These are phyloP conservation scores for Heteromyza rotundicornis DNA, from an alignment of 2,888 invertebrate genomes.

Conservation along the genomic window DNA sequence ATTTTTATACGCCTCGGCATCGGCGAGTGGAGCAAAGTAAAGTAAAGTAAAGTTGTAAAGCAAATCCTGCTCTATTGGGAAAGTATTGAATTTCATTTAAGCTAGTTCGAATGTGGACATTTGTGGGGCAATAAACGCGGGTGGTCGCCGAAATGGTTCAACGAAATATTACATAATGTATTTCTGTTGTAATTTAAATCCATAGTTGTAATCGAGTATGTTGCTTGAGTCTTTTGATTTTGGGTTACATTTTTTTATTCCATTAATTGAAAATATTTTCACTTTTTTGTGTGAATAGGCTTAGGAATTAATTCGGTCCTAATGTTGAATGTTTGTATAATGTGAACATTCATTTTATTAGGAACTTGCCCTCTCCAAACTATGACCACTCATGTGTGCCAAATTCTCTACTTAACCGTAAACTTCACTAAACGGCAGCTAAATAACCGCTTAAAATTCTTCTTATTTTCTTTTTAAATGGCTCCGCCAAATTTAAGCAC, in stretches of 20 bases:
- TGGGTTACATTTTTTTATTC: not conserved
- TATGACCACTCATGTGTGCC: too few species aligned
- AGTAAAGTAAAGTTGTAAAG: slow-evolving; percentile 37
- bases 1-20: not conserved
- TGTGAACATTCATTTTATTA: too few species aligned
- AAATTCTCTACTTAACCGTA: too few species aligned
- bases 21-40: not conserved
- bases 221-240: not conserved
- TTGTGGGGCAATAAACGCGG: slow-evolving; percentile 9
- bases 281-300: too few species aligned
- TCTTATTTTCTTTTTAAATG: not conserved
- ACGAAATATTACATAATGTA: not conserved
- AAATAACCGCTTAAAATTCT: not conserved
- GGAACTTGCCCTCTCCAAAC: too few species aligned
- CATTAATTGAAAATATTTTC: too few species aligned
- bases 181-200: not conserved
- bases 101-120: not conserved
- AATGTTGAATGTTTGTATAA: too few species aligned
- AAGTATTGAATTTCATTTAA: slow-evolving; percentile 37
- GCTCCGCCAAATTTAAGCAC: not conserved
- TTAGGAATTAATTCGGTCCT: too few species aligned
- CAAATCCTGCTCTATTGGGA: slow-evolving; percentile 28
- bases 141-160: not conserved
- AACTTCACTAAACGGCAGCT: too few species aligned
- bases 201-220: not conserved